Evolutionary conservation across 1,140 invertebrate species (phyloP).

Genomic region (Halictus rubicundus): DNA sequence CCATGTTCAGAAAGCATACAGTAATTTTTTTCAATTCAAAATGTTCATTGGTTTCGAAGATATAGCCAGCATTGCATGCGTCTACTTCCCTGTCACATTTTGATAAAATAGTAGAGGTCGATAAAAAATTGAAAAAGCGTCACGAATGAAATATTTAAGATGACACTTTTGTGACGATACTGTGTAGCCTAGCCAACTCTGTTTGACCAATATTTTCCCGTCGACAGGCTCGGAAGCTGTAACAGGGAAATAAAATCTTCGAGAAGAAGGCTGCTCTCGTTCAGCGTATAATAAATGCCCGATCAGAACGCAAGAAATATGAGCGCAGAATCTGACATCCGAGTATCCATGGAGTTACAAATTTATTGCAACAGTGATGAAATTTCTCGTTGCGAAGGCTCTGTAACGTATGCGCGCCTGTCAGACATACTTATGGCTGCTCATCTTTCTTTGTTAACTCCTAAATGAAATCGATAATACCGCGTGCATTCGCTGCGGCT

Average conservation of each 20-base stretch:
- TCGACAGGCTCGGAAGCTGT: not conserved
- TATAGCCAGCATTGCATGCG: no score
- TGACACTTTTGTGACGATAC: no score
- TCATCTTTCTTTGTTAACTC: constrained; percentile 14
- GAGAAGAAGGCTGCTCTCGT: constrained; percentile 3
- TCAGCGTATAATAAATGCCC: constrained; percentile 16
- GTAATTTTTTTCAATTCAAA: no score
- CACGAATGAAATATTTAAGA: no score
- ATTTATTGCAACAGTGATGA: constrained; percentile 29
- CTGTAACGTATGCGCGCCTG: constrained; percentile 8
- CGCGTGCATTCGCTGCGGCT: not conserved
- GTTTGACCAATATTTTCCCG: not conserved
- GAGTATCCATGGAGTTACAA: constrained; percentile 7
- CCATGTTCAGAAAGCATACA: no score
- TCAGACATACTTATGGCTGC: not conserved
- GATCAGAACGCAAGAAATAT: constrained; percentile 17
- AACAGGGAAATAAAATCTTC: constrained; percentile 8
- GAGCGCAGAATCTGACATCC: constrained; percentile 16
- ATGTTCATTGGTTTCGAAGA: no score
- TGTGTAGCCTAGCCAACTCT: no score
- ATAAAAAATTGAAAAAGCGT: no score
- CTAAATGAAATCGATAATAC: constrained; percentile 7
- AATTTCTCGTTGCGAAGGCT: not conserved
- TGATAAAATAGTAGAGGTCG: no score
- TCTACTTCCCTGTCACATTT: no score